These are phyloP conservation scores for Excalfactoria chinensis DNA, from an alignment of 2,113 vertebrate species.

Conservation along the genomic window DNA sequence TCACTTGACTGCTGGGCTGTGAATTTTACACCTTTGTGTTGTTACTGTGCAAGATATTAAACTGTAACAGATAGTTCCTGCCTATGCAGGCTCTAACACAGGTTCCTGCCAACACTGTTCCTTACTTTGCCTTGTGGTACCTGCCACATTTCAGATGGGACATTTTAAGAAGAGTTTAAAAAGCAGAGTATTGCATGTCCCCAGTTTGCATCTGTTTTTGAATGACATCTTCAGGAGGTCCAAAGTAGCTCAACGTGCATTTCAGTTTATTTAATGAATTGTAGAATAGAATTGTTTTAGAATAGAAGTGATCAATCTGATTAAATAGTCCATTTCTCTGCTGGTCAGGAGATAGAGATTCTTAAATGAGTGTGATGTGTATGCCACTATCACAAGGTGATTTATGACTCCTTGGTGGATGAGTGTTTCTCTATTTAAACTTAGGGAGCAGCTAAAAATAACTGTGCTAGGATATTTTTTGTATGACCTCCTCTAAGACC, in stretches of 20 bases:
- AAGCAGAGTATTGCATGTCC: accelerated
- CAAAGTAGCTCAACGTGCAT: background rate
- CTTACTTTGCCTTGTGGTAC: background rate
- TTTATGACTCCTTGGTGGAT: background rate
- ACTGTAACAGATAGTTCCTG: background rate
- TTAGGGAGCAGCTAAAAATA: background rate
- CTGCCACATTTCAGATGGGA: background rate
- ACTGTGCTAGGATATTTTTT: background rate
- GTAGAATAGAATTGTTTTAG: background rate
- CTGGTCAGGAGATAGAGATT: background rate
- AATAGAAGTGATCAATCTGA: background rate
- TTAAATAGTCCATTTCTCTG: background rate
- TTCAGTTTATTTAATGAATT: background rate
- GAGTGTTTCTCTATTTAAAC: background rate
- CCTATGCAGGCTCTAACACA: background rate
- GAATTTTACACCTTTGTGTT: background rate
- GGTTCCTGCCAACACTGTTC: background rate
- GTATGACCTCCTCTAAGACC: no score
- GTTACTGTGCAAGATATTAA: background rate
- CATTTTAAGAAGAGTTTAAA: background rate
- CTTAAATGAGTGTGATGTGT: no score
- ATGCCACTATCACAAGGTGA: background rate
- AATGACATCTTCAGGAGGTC: background rate
- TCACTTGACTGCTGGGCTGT: background rate
- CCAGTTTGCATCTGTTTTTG: background rate